These are phyloP conservation scores for Oophaga pumilio DNA, from an alignment of 2,113 vertebrate species.

Conservation along the genomic window DNA sequence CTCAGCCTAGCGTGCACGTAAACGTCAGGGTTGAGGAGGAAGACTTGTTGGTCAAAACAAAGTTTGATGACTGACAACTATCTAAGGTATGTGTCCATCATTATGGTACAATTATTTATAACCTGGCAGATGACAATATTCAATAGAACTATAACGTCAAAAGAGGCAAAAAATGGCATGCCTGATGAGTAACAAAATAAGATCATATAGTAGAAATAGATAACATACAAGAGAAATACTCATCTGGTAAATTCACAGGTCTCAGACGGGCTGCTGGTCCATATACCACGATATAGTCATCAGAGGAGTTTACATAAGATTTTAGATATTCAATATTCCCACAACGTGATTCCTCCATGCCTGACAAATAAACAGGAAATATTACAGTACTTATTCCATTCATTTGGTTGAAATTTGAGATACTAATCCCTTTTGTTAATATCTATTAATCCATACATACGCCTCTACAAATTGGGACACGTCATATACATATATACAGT, in stretches of 20 bases:
- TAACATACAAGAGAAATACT: slow-evolving; percentile 89
- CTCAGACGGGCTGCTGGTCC: slow-evolving; percentile 88
- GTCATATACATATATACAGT: too few relatives aligned
- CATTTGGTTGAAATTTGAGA: too few relatives aligned
- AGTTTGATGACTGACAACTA: too few relatives aligned
- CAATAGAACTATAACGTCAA: neutral
- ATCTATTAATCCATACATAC: too few relatives aligned
- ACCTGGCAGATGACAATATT: neutral
- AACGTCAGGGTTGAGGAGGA: too few relatives aligned
- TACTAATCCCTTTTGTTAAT: too few relatives aligned
- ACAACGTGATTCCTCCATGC: slow-evolving; percentile 92
- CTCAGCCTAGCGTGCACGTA: too few relatives aligned
- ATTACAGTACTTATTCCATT: too few relatives aligned
- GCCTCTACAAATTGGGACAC: too few relatives aligned
- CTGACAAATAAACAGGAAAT: slow-evolving; percentile 64
- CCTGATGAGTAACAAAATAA: slow-evolving; percentile 51
- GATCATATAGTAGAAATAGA: slow-evolving; percentile 86
- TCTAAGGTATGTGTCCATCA: too few relatives aligned
- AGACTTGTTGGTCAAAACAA: too few relatives aligned
- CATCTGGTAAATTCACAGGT: slow-evolving; percentile 79
- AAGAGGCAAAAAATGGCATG: neutral
- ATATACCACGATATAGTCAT: slow-evolving; percentile 77
- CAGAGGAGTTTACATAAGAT: slow-evolving; percentile 71
- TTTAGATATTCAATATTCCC: slow-evolving; percentile 72
- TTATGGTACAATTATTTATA: neutral